Conservation (phyloP, 2,797 vertebrate genomes). For the Muscicapa comitata region DNA sequence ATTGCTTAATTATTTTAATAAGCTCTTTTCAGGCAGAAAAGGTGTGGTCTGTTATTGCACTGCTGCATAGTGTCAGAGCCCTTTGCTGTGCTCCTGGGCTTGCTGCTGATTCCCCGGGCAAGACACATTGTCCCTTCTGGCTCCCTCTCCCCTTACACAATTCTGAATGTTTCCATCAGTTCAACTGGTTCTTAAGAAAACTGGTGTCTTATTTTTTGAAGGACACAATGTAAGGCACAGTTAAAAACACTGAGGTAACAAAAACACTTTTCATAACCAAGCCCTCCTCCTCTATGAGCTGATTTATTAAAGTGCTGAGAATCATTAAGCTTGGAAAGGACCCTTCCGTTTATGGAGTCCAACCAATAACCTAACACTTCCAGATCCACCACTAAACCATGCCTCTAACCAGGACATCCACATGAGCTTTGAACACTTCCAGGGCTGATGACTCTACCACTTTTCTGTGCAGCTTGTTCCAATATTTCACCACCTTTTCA, state of each 20-base stretch:
- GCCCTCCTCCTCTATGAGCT: neutral
- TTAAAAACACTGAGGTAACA: neutral
- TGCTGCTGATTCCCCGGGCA: neutral
- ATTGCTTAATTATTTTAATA: neutral
- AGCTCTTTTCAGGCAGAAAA: neutral
- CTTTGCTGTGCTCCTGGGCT: neutral
- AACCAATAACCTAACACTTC: neutral
- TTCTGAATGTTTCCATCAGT: neutral
- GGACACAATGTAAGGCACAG: neutral
- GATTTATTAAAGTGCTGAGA: neutral
- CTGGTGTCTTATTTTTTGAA: neutral
- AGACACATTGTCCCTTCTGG: neutral
- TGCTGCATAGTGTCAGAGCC: neutral
- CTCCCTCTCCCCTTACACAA: rapidly evolving
- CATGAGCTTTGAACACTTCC: neutral
- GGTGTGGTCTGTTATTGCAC: neutral
- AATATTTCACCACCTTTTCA: neutral
- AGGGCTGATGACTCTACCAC: neutral
- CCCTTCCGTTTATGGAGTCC: neutral
- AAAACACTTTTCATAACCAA: neutral
- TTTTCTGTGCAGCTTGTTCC: neutral
- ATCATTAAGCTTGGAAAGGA: neutral
- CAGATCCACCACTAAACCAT: neutral
- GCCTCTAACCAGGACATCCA: neutral
- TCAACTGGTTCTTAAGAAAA: neutral